Conservation (phyloP, 2,113 vertebrate species). For the Ictalurus punctatus region DNA sequence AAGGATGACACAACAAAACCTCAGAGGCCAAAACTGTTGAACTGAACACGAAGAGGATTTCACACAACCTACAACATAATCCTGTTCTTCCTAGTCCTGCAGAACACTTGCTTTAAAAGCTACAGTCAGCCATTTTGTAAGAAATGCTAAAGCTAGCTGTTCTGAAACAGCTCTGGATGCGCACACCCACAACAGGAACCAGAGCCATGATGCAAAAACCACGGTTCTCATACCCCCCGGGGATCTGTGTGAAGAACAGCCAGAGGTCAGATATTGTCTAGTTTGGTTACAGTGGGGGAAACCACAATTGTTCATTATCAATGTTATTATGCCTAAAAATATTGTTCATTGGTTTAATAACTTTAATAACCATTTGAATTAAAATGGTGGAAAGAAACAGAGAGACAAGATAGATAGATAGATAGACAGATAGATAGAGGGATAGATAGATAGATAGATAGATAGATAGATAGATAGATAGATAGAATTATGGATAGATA, state of each 20-base stretch:
- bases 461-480: too few relatives aligned
- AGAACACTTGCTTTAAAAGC: neutral
- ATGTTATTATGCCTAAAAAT: neutral
- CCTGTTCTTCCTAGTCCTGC: neutral
- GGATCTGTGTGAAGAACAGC: neutral
- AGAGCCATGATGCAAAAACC: neutral
- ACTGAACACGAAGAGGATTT: slow-evolving; percentile 17
- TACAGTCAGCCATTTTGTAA: neutral
- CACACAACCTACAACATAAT: slow-evolving; percentile 10
- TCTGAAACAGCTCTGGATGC: neutral
- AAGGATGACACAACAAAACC: slow-evolving; percentile 4
- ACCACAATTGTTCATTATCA: neutral
- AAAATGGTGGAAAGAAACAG: neutral
- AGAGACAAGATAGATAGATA: too few relatives aligned
- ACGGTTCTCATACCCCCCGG: neutral
- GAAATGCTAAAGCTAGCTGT: neutral
- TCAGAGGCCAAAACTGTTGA: neutral
- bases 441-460: too few relatives aligned
- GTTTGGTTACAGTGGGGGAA: neutral
- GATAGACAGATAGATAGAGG: too few relatives aligned
- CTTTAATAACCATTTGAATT: neutral
- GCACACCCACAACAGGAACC: neutral
- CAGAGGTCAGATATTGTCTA: neutral
- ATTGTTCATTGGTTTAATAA: neutral
- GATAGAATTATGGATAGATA: too few relatives aligned